phyloP scores from a whole-genome alignment of 2,113 vertebrate genomes.

The Puntigrus tetrazona region DNA sequence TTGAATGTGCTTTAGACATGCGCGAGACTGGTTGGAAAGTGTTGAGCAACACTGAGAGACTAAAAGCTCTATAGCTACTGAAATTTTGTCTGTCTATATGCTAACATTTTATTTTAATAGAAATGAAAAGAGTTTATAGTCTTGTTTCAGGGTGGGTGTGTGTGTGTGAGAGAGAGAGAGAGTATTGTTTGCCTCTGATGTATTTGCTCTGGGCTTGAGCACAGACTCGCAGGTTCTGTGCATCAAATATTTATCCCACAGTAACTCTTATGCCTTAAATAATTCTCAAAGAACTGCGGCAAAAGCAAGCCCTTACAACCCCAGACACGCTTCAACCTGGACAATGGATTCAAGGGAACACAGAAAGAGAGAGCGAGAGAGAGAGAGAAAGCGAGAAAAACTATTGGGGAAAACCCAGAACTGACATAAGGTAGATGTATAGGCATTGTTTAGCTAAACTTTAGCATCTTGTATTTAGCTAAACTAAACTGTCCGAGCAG shows the following conservation, averaged over 20 bases:
- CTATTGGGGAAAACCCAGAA: slow-evolving; percentile 14
- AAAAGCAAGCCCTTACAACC: slow-evolving; percentile 72
- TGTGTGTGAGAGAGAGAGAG: slow-evolving; percentile 35
- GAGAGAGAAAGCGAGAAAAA: slow-evolving; percentile 43
- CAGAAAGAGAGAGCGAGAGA: slow-evolving; percentile 46
- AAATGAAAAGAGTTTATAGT: slow-evolving; percentile 22
- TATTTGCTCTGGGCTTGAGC: slow-evolving; percentile 70
- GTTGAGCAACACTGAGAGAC: neutral
- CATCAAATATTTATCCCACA: slow-evolving; percentile 82
- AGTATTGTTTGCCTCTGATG: slow-evolving; percentile 73
- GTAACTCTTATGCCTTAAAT: slow-evolving; percentile 81
- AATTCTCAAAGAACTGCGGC: slow-evolving; percentile 81
- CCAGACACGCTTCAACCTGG: slow-evolving; percentile 74
- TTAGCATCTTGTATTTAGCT: neutral
- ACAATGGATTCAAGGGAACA: slow-evolving; percentile 73
- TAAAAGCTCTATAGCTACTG: neutral
- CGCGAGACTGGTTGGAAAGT: neutral
- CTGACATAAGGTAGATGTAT: slow-evolving; percentile 25
- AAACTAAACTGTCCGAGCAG: neutral
- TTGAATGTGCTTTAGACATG: neutral
- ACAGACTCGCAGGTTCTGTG: slow-evolving; percentile 73
- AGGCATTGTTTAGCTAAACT: slow-evolving; percentile 18
- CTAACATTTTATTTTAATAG: neutral
- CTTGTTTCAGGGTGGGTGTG: slow-evolving; percentile 5
- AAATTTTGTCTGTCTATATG: neutral